phyloP scores from a whole-genome alignment of 2,113 vertebrate genomes.

The Syngnathus typhle region DNA sequence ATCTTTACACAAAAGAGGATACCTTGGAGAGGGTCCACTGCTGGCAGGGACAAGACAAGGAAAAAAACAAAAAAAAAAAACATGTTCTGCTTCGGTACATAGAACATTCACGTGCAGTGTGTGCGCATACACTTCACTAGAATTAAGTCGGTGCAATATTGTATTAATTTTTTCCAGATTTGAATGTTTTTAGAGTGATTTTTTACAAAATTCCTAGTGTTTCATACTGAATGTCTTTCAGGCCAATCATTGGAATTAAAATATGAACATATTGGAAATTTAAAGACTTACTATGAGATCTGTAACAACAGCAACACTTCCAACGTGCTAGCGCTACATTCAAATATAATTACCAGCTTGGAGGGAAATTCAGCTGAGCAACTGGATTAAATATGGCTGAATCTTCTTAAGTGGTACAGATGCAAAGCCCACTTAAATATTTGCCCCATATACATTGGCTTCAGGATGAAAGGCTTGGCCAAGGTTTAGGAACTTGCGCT shows the following conservation, averaged over 20 bases:
- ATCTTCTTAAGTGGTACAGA: constrained; percentile 65
- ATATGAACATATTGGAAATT: too few relatives aligned
- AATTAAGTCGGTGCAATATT: neutral
- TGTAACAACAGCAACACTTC: constrained; percentile 34
- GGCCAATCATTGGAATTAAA: too few relatives aligned
- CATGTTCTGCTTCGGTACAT: constrained; percentile 8
- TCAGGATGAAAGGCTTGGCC: constrained; percentile 68
- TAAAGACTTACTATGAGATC: constrained; percentile 16
- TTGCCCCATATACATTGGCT: constrained; percentile 65
- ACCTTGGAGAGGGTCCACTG: constrained; percentile 53
- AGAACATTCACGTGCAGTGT: neutral
- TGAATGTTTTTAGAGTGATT: too few relatives aligned
- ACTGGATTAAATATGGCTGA: constrained; percentile 65
- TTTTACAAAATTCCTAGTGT: too few relatives aligned
- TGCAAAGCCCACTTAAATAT: constrained; percentile 62
- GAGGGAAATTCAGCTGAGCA: constrained; percentile 59
- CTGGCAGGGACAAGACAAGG: constrained; percentile 22
- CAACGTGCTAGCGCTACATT: constrained; percentile 44
- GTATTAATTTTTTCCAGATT: too few relatives aligned
- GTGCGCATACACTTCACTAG: neutral
- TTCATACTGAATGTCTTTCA: too few relatives aligned
- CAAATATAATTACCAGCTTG: constrained; percentile 54
- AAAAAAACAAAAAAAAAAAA: constrained; percentile 7
- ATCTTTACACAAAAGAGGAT: constrained; percentile 57
- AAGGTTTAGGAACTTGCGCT: constrained; percentile 47